Percentiles rank a stretch among this genome's conserved stretches.
These are phyloP conservation scores for Delphinus delphis DNA, from an alignment of 2,113 vertebrate species.

Conservation along the genomic window DNA sequence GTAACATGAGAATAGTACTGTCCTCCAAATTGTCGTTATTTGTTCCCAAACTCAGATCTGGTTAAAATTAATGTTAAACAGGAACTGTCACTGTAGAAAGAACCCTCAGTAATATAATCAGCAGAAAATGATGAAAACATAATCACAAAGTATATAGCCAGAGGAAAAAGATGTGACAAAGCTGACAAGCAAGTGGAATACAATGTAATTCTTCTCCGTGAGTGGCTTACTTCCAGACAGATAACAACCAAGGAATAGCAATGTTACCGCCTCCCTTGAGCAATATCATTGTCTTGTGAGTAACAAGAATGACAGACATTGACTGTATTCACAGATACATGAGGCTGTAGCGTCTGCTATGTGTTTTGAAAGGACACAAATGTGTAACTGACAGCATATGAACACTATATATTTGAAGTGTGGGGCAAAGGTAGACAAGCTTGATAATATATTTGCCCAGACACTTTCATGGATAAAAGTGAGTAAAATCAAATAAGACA, in stretches of 20 bases:
- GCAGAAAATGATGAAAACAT: constrained; percentile 62
- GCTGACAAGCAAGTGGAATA: constrained; percentile 60
- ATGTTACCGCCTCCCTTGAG: constrained; percentile 45
- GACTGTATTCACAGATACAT: not conserved
- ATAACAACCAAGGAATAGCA: constrained; percentile 42
- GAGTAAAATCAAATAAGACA: not conserved
- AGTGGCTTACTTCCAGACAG: constrained; percentile 35
- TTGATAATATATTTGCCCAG: not conserved
- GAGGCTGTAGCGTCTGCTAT: not conserved
- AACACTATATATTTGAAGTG: not conserved
- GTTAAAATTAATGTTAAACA: constrained; percentile 57
- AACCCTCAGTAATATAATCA: constrained; percentile 57
- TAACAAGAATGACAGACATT: constrained; percentile 35
- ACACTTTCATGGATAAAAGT: not conserved
- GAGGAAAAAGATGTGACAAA: constrained; percentile 33
- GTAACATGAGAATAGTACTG: not conserved
- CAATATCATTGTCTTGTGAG: constrained; percentile 50
- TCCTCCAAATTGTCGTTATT: not conserved
- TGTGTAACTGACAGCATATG: not conserved
- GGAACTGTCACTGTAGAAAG: not conserved
- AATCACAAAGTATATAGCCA: constrained; percentile 60
- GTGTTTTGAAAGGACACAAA: constrained; percentile 31
- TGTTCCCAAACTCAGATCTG: not conserved
- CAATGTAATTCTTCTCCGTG: constrained; percentile 38
- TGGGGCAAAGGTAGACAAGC: not conserved